These are phyloP conservation scores for Mormyrus proboscirostris DNA, from an alignment of 2,797 vertebrate species.

Conservation along the genomic window DNA sequence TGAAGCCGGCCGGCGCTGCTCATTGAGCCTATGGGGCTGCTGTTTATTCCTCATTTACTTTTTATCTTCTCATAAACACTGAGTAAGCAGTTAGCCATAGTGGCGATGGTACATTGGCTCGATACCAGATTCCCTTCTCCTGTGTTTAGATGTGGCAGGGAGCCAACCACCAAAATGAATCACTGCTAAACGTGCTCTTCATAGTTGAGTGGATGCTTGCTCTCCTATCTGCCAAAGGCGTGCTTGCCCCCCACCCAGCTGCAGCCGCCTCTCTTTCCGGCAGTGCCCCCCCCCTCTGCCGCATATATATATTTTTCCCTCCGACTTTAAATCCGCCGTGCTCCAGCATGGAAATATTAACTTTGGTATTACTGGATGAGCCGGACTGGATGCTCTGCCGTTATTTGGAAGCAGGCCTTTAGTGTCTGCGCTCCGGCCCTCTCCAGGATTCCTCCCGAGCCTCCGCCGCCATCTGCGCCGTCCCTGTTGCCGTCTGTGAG, in stretches of 20 bases:
- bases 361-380: conserved; percentile 12
- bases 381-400: conserved; percentile 59
- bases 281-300: neutral
- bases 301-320: neutral
- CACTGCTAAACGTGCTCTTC: conserved; percentile 3
- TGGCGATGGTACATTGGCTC: neutral
- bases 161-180: conserved; percentile 7
- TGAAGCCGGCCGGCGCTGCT: neutral
- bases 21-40: neutral
- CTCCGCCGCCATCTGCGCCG: conserved; percentile 74
- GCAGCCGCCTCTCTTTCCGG: neutral
- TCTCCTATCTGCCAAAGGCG: neutral
- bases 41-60: conserved; percentile 7
- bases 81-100: neutral
- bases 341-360: conserved; percentile 16
- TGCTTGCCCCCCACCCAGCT: neutral
- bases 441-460: conserved; percentile 77
- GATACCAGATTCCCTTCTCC: neutral
- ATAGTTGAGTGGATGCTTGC: neutral
- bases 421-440: conserved; percentile 64
- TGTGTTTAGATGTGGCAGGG: conserved; percentile 5
- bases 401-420: conserved; percentile 67
- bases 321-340: neutral
- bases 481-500: conserved; percentile 71
- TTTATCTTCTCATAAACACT: neutral